These are phyloP conservation scores for Pseudopleuronectes americanus DNA, from an alignment of 2,797 vertebrate genomes.

Conservation along the genomic window DNA sequence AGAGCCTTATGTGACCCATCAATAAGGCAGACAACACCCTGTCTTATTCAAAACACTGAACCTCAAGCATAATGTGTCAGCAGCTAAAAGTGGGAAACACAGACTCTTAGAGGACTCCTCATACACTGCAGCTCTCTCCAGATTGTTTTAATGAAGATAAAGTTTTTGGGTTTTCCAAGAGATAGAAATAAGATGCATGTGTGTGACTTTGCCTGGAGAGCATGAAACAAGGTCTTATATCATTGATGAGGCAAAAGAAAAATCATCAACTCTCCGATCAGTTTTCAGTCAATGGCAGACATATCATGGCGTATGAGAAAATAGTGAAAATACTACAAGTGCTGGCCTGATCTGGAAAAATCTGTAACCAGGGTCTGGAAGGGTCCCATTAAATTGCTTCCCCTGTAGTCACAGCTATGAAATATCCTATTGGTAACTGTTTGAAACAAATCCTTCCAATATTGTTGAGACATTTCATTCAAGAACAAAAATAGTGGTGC, in stretches of 20 bases:
- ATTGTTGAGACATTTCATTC: no score
- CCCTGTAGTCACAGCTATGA: no score
- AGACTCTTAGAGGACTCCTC: constrained; percentile 3
- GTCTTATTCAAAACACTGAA: constrained; percentile 1
- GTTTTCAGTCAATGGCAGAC: not conserved
- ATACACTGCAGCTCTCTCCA: constrained; percentile 1
- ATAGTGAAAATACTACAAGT: not conserved
- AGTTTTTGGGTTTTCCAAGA: not conserved
- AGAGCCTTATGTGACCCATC: not conserved
- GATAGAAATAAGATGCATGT: not conserved
- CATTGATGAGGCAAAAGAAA: constrained; percentile 39
- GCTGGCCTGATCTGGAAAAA: not conserved
- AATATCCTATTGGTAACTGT: no score
- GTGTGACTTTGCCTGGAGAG: constrained; percentile 26
- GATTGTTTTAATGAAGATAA: constrained; percentile 6
- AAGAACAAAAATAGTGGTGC: no score
- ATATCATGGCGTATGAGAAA: not conserved
- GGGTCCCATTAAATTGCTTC: no score
- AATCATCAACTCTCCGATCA: not conserved
- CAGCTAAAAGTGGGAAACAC: not conserved
- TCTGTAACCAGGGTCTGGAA: no score
- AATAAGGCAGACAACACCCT: not conserved
- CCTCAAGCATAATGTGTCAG: not conserved
- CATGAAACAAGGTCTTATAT: constrained; percentile 17
- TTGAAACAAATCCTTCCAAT: no score